Percentiles rank a stretch among this genome's conserved stretches.
These are phyloP conservation scores for Hirtodrosophila alboralis DNA, from an alignment of 2,888 invertebrate species.

Conservation along the genomic window DNA sequence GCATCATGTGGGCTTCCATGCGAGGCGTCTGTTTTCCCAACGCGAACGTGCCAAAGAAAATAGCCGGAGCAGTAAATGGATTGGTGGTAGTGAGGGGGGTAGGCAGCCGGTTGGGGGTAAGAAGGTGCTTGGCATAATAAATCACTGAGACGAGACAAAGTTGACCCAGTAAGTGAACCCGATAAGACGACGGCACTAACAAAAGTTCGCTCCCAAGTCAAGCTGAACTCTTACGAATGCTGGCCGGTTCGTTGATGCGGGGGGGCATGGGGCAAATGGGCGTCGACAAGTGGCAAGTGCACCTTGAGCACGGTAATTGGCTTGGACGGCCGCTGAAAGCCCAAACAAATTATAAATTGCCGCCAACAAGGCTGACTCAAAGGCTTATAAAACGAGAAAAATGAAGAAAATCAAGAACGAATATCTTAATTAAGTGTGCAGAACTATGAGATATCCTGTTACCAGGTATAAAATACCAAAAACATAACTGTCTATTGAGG, in stretches of 20 bases:
- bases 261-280: not conserved
- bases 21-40: constrained; percentile 48
- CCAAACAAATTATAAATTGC: constrained; percentile 72
- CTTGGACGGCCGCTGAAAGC: constrained; percentile 70
- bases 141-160: constrained; percentile 46
- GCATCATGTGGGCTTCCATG: constrained; percentile 31
- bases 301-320: constrained; percentile 66
- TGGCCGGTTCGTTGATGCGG: constrained; percentile 29
- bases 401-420: too few species aligned
- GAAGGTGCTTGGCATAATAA: constrained; percentile 40
- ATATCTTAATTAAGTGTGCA: too few species aligned
- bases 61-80: constrained; percentile 24
- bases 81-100: not conserved
- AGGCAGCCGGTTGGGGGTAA: not conserved
- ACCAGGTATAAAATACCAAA: too few species aligned
- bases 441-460: too few species aligned
- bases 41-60: constrained; percentile 62
- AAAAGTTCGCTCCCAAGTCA: constrained; percentile 60
- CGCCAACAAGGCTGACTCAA: constrained; percentile 52
- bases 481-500: too few species aligned
- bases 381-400: constrained; percentile 39
- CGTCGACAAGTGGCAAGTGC: constrained; percentile 27
- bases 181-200: constrained; percentile 37
- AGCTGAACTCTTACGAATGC: constrained; percentile 53
- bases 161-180: constrained; percentile 69